Evolutionary conservation across 2,888 invertebrate species (phyloP).

Genomic region (Xiphydria camelus): DNA sequence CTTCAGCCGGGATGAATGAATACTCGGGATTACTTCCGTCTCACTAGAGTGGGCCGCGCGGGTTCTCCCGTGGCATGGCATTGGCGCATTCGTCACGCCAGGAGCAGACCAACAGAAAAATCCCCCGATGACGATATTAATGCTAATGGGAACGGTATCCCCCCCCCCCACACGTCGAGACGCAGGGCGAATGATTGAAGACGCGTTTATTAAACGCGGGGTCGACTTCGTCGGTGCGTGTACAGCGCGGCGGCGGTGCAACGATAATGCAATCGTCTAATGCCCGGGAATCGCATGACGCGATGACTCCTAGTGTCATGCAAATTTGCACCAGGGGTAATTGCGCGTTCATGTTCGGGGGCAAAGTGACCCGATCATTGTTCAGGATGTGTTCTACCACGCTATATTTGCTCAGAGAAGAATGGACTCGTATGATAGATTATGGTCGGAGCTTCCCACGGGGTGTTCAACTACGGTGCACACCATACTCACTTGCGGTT

Average conservation of each 20-base stretch:
- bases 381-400: conserved; percentile 14
- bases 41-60: conserved; percentile 31
- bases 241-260: too few relatives aligned
- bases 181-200: conserved; percentile 7
- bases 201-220: conserved; percentile 12
- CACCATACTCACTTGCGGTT: too few relatives aligned
- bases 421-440: conserved; percentile 15
- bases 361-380: too few relatives aligned
- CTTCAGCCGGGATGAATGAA: conserved; percentile 35
- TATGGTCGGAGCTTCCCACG: too few relatives aligned
- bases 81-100: conserved; percentile 12
- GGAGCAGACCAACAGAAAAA: conserved; percentile 11
- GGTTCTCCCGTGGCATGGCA: background rate
- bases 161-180: background rate
- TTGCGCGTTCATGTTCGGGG: conserved; percentile 32
- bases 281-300: too few relatives aligned
- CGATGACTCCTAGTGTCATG: conserved; percentile 45
- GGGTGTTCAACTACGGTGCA: too few relatives aligned
- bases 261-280: conserved; percentile 1
- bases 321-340: conserved; percentile 40
- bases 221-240: too few relatives aligned
- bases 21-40: conserved; percentile 40
- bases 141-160: conserved; percentile 13
- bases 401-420: conserved; percentile 11
- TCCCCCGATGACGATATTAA: conserved; percentile 16